Percentiles rank a stretch among this genome's conserved stretches.
These are phyloP conservation scores for Polia nebulosa DNA, from an alignment of 2,888 invertebrate species.

Conservation along the genomic window DNA sequence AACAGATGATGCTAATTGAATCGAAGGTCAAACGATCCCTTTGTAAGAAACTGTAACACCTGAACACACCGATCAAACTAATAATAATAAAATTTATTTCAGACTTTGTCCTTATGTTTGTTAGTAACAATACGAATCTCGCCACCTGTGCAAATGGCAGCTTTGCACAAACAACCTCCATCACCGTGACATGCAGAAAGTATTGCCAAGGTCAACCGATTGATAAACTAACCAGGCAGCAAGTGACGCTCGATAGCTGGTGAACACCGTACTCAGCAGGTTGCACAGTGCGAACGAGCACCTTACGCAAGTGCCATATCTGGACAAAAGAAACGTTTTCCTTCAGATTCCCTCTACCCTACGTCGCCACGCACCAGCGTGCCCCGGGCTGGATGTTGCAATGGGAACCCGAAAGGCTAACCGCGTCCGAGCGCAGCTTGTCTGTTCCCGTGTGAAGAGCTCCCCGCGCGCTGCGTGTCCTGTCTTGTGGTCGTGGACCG, in stretches of 20 bases:
- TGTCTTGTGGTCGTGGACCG: not conserved
- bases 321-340: not conserved
- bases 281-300: not conserved
- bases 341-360: not conserved
- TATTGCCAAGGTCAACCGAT: slow-evolving; percentile 5
- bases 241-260: not conserved
- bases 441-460: not conserved
- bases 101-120: too few species aligned
- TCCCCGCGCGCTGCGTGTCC: not conserved
- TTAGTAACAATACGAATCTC: not conserved
- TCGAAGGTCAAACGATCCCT: not conserved
- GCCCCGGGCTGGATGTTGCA: not conserved
- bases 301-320: too few species aligned
- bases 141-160: slow-evolving; percentile 30
- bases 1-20: not conserved
- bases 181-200: slow-evolving; percentile 21
- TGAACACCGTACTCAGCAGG: not conserved
- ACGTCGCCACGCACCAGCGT: not conserved
- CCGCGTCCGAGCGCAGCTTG: not conserved
- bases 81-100: too few species aligned
- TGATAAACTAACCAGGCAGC: not conserved
- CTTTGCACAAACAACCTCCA: slow-evolving; percentile 13
- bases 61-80: slow-evolving; percentile 12
- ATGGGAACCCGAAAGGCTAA: not conserved
- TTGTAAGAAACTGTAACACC: slow-evolving; percentile 7